Conservation (phyloP, 2,113 vertebrate species). For the Acrocephalus kingi region DNA sequence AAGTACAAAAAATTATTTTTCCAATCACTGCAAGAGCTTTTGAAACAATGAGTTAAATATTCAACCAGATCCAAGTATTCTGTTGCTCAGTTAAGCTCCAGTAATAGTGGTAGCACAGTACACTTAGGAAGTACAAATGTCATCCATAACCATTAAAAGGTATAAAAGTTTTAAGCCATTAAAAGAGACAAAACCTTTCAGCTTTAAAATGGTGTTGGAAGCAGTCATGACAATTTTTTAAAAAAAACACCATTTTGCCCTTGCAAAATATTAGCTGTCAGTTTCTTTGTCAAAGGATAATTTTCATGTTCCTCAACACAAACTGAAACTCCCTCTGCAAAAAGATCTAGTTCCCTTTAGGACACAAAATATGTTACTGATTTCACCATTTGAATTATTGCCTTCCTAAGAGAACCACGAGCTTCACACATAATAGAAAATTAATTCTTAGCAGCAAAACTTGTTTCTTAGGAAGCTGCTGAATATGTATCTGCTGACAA, state of each 20-base stretch:
- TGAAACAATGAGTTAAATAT: not conserved
- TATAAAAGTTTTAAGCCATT: not conserved
- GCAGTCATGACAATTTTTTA: not conserved
- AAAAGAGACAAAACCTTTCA: not conserved
- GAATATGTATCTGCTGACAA: not conserved
- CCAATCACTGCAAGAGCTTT: not conserved
- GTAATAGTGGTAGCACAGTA: not conserved
- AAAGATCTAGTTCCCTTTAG: not conserved
- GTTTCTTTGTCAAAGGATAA: not conserved
- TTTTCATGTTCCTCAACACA: not conserved
- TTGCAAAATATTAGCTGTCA: not conserved
- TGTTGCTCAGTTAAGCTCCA: not conserved
- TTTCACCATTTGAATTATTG: not conserved
- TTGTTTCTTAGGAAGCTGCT: not conserved
- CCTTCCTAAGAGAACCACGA: not conserved
- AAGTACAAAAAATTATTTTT: not conserved
- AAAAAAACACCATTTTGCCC: not conserved
- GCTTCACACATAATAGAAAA: not conserved
- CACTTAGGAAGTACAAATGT: not conserved
- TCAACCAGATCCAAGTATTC: not conserved
- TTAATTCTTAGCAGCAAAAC: not conserved
- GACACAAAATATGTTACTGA: not conserved
- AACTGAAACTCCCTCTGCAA: not conserved
- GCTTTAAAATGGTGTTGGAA: not conserved
- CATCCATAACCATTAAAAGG: not conserved